Conservation (phyloP, 2,888 invertebrate genomes). For the Flabesymbios commensalis region DNA sequence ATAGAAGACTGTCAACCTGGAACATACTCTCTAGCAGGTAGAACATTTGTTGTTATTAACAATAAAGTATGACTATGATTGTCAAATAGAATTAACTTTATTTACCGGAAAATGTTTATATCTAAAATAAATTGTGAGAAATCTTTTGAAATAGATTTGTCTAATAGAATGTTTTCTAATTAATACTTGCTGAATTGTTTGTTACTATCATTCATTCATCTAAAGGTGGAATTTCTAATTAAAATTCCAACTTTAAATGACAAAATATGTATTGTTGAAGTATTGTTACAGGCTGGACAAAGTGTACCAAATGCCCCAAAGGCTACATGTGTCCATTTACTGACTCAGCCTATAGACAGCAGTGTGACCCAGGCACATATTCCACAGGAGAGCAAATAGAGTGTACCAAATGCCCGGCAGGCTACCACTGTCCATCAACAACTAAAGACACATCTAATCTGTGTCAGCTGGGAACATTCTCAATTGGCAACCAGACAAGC, state of each 20-base stretch:
- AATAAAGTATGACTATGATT: no score
- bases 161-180: no score
- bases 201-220: no score
- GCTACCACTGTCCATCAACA: constrained; percentile 43
- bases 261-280: no score
- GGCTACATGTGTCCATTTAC: constrained; percentile 50
- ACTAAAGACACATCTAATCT: constrained; percentile 31
- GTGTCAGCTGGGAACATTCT: constrained; percentile 49
- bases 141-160: not conserved
- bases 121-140: no score
- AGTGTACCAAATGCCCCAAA: constrained; percentile 47
- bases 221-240: no score
- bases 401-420: constrained; percentile 50
- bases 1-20: constrained; percentile 45
- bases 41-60: no score
- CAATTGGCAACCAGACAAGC: constrained; percentile 45
- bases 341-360: constrained; percentile 38
- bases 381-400: constrained; percentile 45
- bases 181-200: no score
- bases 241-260: no score
- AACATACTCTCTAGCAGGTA: constrained; percentile 45
- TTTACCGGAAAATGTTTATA: no score
- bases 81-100: no score
- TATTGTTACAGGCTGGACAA: constrained; percentile 19
- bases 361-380: constrained; percentile 48